These are phyloP conservation scores for Maniola hyperantus DNA, from an alignment of 2,888 invertebrate species.

Conservation along the genomic window DNA sequence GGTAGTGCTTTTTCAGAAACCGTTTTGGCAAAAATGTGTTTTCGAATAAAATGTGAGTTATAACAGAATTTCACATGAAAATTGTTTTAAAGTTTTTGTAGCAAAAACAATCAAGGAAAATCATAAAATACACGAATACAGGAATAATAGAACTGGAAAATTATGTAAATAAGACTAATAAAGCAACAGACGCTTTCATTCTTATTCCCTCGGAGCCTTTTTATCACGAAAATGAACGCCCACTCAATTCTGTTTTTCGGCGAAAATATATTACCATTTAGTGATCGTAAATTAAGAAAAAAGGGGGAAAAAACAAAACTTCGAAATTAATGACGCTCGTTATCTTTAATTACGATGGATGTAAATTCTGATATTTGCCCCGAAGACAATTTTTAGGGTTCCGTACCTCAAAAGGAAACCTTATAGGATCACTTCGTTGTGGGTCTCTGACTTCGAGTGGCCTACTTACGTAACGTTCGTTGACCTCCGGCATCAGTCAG, in stretches of 20 bases:
- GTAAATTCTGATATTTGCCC: constrained; percentile 25
- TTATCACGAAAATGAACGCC: constrained; percentile 28
- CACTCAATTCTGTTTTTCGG: constrained; percentile 26
- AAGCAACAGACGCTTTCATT: constrained; percentile 26
- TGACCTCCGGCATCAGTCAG: no score
- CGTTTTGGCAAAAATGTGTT: no score
- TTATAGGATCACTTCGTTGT: no score
- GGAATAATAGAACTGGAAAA: constrained; percentile 18
- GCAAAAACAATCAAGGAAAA: background rate
- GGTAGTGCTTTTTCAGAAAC: no score
- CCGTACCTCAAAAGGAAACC: no score
- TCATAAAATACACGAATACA: background rate
- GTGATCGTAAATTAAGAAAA: constrained; percentile 35
- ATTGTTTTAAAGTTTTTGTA: background rate
- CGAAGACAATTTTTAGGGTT: background rate
- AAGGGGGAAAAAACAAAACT: constrained; percentile 26
- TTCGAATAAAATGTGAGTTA: no score
- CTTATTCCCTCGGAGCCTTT: constrained; percentile 20
- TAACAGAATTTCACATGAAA: no score
- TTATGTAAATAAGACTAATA: constrained; percentile 33
- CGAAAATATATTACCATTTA: constrained; percentile 35
- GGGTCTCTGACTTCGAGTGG: no score
- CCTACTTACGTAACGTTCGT: no score
- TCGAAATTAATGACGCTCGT: constrained; percentile 31
- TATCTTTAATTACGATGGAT: constrained; percentile 33